Evolutionary conservation across 2,888 invertebrate genomes (phyloP), one percentile per base, ranked within the genome.

Genomic region (Lottia scabra): DNA sequence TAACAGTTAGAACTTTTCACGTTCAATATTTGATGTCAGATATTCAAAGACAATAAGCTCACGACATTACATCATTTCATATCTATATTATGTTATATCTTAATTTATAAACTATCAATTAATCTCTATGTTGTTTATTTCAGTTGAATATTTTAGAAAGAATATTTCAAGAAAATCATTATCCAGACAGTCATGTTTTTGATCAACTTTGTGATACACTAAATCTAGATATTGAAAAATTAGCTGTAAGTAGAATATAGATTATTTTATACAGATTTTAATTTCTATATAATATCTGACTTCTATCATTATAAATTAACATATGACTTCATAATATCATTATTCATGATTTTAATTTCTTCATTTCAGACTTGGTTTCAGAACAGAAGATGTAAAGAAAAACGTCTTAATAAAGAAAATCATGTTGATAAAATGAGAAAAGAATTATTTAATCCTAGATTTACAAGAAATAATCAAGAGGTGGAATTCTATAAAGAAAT

Each of bases 361-460:
- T 3, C 10, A 23, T 56, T 56, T 56, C 4, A 56, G 56, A 56
- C 56, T 13, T 56, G 56, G 56, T 56, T 56, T 56, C 56, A 56
- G 56, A 56, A 56, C 19, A 8, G 56, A 56, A 56, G 56, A 56
- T 56, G 56, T 56, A 56, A 56, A 56, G 56, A 56, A 56, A 56
- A 56, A 19, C 56, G 56, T 8, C 56, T 23, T 19, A 56, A 56
- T 56, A 56, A 56, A 56, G 56, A 56, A 13, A 56, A 56, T 23
- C 56, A 56, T 15, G 23, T n/a, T 23, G 23, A 56, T n/a, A 56
- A 56, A 13, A 56, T 56, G 19, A 56, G 56, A 56, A 10, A n/a
- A 56, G 56, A 56, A 56, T 23, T 56, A 15, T 23, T 19, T 56
- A 56, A 56, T 56, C 56, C 56, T 0, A 56, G 3, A 56, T 56